Base-by-base conservation (phyloP, 2,797 vertebrate genomes). In the Eutrigla gurnardus region DNA sequence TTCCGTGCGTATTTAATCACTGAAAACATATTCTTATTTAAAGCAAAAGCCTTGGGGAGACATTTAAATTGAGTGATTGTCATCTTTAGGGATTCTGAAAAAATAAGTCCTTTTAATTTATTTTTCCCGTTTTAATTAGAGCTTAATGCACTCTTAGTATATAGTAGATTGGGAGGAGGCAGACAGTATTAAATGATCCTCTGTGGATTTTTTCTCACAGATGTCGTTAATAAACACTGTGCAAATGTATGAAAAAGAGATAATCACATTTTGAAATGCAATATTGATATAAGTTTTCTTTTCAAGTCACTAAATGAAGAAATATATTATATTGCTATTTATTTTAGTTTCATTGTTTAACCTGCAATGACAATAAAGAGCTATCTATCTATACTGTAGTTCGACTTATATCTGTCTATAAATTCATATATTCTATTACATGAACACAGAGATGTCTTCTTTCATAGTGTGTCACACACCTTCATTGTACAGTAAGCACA, bases 401-500 rank as follows among this genome's bases (percentile, higher is more conserved):
- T 39, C 5, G 37, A 39, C 37, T 39, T 39, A 39, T 39, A 39
- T 39, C 8, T 39, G 8, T 39, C 37, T 5, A 39, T 39, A 39
- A 39, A 39, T 39, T 39, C 37, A 25, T 25, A 25, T 25, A 25
- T 25, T 25, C 25, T 25, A 25, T 25, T 25, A 25, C 25, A 25
- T 25, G 25, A 25, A 25, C 25, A 25, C n/a, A n/a, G n/a, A n/a
- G n/a, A n/a, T n/a, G n/a, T n/a, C n/a, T n/a, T n/a, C 25, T 25
- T 25, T 25, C 25, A 25, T 50, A 60, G 47, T 65, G 39, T 15
- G 55, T 73, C 42, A 55, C 42, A 25, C 54, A 43, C n/a, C 42
- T 73, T 75, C 52, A 62, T 74, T 61, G 77, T 89, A 89, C 85
- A 85, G 85, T 86, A 81, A 33, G 71, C 13, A 61, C 66, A 80